Evolutionary conservation across 1,140 invertebrate species (phyloP), one percentile per base, ranked within the genome.

Genomic region (Halyomorpha halys): DNA sequence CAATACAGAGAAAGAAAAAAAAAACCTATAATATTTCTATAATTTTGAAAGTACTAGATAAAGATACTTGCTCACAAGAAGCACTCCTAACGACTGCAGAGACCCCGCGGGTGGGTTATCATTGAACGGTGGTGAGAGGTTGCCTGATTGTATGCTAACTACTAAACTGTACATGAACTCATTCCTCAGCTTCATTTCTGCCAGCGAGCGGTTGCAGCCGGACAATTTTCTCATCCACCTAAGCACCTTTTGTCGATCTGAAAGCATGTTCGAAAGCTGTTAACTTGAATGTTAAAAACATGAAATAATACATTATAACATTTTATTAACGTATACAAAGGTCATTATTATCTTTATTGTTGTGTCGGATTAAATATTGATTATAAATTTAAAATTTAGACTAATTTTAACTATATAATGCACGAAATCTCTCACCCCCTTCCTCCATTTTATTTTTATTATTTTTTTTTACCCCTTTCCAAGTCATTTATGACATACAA

Each of bases 91-190:
- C 4, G 72, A 67, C 19, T 71, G 71, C n/a, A 77, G 66, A 3
- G 73, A 70, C 8, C 71, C 73, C 15, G 69, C 44, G 16, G 65
- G 77, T 16, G 78, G 78, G 18, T 72, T 69, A 19, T 74, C 70
- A 16, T 71, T 72, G 64, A 80, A 80, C 0, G 78, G 78, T 14
- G 73, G 70, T 39, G 68, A 68, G 21, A 80, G 66, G 30, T 74
- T 69, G 6, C 74, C 74, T 30, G 71, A 70, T 64, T 78, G 75
- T 23, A 78, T 71, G 69, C 77, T 75, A 9, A 74, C 65, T 0
- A 78, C 74, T 44, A 80, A 69, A 68, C 76, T 75, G 68, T 77
- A 76, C 74, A 79, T 76, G 66, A 78, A 79, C 68, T 78, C 77
- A 65, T 80, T 79, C 21, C 78, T 70, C 19, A 79, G 69, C 68